phyloP scores from a whole-genome alignment of 2,888 invertebrate genomes.

The Papilio demoleus region DNA sequence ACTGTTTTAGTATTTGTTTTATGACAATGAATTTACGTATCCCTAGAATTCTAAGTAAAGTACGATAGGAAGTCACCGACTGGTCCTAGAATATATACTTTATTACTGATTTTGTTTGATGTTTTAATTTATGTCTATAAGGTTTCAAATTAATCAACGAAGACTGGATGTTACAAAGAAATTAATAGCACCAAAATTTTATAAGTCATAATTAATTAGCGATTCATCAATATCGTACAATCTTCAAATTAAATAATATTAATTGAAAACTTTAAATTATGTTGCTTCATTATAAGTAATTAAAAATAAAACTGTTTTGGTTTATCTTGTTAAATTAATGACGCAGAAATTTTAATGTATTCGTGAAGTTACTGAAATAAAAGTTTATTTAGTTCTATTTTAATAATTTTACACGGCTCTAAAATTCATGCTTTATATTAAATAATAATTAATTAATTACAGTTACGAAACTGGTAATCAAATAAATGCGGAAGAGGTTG shows the following conservation, averaged over 20 bases:
- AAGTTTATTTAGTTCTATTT: slow-evolving; percentile 5
- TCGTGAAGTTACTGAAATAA: background rate
- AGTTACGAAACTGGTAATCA: slow-evolving; percentile 87
- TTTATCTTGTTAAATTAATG: background rate
- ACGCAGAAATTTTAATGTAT: background rate
- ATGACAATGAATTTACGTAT: background rate
- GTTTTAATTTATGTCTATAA: too few species aligned
- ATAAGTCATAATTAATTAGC: background rate
- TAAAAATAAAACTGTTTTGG: background rate
- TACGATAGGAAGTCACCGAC: background rate
- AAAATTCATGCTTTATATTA: too few species aligned
- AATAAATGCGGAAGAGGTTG: slow-evolving; percentile 85
- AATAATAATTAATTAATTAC: slow-evolving; percentile 23
- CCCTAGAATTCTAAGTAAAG: slow-evolving; percentile 7
- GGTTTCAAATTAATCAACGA: background rate
- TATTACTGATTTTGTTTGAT: too few species aligned
- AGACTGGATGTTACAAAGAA: background rate
- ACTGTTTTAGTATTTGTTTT: slow-evolving; percentile 17
- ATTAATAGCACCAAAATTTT: background rate
- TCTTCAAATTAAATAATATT: background rate
- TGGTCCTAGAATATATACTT: too few species aligned
- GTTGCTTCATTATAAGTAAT: too few species aligned
- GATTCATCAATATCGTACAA: background rate
- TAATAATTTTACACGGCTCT: too few species aligned
- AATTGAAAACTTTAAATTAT: background rate